These are phyloP conservation scores for Vespertilio murinus DNA, from an alignment of 2,797 vertebrate species.

Conservation along the genomic window DNA sequence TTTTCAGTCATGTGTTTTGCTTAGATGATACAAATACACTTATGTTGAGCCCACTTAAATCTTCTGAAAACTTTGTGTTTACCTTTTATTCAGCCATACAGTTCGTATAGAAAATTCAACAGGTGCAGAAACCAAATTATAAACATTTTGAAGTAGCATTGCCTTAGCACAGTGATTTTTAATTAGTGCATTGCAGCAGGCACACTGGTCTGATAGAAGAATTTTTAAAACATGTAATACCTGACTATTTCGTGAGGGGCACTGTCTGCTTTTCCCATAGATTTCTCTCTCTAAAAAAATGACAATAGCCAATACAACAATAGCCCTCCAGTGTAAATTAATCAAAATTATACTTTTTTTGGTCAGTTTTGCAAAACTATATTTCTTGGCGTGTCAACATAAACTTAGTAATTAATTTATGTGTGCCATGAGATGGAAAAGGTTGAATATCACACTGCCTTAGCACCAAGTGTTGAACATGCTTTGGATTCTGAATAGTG, in stretches of 20 bases:
- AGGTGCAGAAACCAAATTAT: neutral
- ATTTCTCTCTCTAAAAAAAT: neutral
- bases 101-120: neutral
- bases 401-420: neutral
- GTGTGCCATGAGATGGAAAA: neutral
- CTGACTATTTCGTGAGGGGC: neutral
- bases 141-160: slow-evolving; percentile 7
- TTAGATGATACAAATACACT: neutral
- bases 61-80: neutral
- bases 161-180: neutral
- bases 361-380: neutral
- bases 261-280: neutral
- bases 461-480: slow-evolving; percentile 20
- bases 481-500: slow-evolving; percentile 47
- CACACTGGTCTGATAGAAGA: neutral
- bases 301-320: neutral
- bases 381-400: neutral
- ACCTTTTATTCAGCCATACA: neutral
- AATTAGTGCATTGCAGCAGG: neutral
- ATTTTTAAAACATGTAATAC: neutral
- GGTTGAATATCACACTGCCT: neutral
- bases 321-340: neutral
- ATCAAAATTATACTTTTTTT: neutral
- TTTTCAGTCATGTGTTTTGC: neutral
- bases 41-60: neutral